phyloP scores from a whole-genome alignment of 2,797 vertebrate genomes.

The Picus viridis region DNA sequence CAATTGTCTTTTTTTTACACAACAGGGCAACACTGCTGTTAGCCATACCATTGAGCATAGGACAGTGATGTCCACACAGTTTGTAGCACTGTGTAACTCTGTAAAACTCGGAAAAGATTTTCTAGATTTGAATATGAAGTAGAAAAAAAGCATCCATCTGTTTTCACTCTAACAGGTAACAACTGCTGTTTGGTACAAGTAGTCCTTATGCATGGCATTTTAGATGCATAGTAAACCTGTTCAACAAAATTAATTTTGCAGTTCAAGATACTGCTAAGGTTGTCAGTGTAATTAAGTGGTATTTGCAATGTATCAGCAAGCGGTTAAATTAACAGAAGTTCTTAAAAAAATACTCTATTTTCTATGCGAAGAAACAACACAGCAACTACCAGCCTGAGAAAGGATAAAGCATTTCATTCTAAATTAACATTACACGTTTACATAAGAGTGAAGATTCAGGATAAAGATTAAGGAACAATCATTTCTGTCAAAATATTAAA shows the following conservation, averaged over 20 bases:
- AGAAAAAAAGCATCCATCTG: not conserved
- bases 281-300: not conserved
- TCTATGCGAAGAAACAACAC: not conserved
- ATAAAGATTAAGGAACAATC: not conserved
- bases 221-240: not conserved
- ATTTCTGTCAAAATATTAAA: not conserved
- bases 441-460: not conserved
- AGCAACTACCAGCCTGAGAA: not conserved
- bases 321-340: not conserved
- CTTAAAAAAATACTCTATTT: not conserved
- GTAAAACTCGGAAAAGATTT: not conserved
- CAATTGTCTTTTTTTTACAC: not conserved
- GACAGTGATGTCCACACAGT: too few relatives aligned
- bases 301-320: not conserved
- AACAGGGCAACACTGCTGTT: not conserved
- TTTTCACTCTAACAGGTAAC: not conserved
- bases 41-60: not conserved
- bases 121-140: not conserved
- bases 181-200: not conserved
- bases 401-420: not conserved
- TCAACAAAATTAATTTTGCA: not conserved
- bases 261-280: not conserved
- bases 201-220: fast-evolving
- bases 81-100: fast-evolving
- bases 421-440: not conserved